These are phyloP conservation scores for Dicyrtomina minuta DNA, from an alignment of 2,888 invertebrate species.

Conservation along the genomic window DNA sequence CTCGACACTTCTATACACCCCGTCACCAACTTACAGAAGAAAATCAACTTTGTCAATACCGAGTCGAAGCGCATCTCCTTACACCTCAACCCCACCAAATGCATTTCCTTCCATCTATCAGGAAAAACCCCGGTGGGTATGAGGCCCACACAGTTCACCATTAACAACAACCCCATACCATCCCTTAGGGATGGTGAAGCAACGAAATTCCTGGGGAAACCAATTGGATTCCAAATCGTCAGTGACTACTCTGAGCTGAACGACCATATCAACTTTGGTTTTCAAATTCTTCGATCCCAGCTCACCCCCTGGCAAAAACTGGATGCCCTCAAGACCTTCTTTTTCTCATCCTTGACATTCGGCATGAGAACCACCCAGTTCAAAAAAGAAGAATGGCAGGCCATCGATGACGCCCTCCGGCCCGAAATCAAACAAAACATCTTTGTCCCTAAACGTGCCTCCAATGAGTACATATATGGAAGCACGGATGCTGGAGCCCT, in stretches of 20 bases:
- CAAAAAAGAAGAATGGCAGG: constrained; percentile 28
- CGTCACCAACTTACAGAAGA: background rate
- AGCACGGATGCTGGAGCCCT: constrained; percentile 11
- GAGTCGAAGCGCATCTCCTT: constrained; percentile 48
- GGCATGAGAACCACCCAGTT: constrained; percentile 26
- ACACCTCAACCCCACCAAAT: constrained; percentile 54
- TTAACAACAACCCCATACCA: background rate
- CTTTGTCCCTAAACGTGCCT: constrained; percentile 26
- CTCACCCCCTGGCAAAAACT: constrained; percentile 53
- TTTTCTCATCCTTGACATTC: constrained; percentile 34
- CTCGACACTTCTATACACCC: background rate
- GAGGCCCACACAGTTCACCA: constrained; percentile 6
- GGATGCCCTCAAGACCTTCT: constrained; percentile 49
- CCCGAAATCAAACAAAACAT: constrained; percentile 27
- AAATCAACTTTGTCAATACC: background rate
- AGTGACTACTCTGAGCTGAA: constrained; percentile 40
- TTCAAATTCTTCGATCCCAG: constrained; percentile 30
- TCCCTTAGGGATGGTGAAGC: constrained; percentile 32
- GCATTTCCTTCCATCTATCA: constrained; percentile 50
- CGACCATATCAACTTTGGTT: constrained; percentile 17
- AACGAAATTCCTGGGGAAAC: constrained; percentile 55
- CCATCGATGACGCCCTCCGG: constrained; percentile 25
- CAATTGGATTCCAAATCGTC: constrained; percentile 53
- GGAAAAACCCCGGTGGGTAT: constrained; percentile 19
- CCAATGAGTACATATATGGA: constrained; percentile 44